Evolutionary conservation across 2,113 vertebrate species (phyloP), one percentile per base, ranked within the genome.

Genomic region (Chloropsis cyanopogon): DNA sequence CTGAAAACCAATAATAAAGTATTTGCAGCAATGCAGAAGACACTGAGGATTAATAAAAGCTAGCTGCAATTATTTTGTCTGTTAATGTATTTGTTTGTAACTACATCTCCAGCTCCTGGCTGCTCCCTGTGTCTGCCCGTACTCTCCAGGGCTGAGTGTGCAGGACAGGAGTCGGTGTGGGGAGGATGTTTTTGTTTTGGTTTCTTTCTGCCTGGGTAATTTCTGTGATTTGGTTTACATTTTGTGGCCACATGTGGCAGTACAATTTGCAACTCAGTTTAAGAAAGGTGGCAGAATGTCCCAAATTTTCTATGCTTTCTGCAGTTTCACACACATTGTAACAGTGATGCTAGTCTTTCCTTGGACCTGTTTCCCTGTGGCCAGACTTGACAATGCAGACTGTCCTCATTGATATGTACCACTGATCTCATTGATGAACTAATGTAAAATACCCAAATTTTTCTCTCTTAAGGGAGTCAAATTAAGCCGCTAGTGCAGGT

Each of bases 161-260:
- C 0, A 0, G 17, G 25, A 10, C 6, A 5, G 31, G 7, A 29
- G 11, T 33, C 1, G 0, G 3, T 8, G 29, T 23, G 11, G 9
- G 10, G 19, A 64, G 21, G 11, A 66, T 25, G 22, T 11, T 22
- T 41, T 66, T 1, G 0, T 14, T 82, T 76, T 68, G 12, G 2
- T 44, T 86, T 82, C 28, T 54, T 68, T 88, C 11, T 52, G 28
- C 8, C 19, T 24, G 19, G 9, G 24, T 71, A 0, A 47, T 68
- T 71, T 82, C 41, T 82, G 26, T 68, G 41, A 7, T 37, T 59
- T 68, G 19, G 14, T 80, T 82, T 72, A 41, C 1, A 18, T 22
- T 69, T 79, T 49, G 44, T 22, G n/a, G 10, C 6, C 37, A 44
- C 13, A 18, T 4, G 12, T 1, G 4, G 37, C 41, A 61, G 14